Base-by-base conservation (phyloP, 2,797 vertebrate species). In the Neoniphon sammara region DNA sequence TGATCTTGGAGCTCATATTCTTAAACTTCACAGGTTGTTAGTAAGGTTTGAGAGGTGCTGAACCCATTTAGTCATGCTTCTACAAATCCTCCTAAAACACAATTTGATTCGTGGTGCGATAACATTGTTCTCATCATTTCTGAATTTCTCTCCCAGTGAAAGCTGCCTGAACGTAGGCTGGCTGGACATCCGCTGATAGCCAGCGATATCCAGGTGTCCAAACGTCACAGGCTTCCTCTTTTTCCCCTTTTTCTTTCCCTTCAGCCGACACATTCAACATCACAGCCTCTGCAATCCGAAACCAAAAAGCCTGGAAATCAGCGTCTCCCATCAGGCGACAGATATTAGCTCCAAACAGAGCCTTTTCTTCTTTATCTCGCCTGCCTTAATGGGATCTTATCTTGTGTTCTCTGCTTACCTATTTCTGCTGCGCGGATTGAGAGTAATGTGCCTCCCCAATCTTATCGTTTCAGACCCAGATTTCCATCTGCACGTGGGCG, bases 401-500 rank as follows among this genome's bases (percentile, higher is more conserved):
- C 87, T 81, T 36, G 50, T 75, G 58, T 85, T 86, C 75, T 83
- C 66, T 81, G 79, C 81, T 85, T 71, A 79, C 76, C 65, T 63
- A 71, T 82, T 85, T 77, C 80, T 87, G 75, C 78, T 36, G 44
- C 70, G 72, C 73, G 85, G 78, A 85, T 87, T 83, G 78, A 86
- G 73, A 85, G 73, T 89, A 88, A 91, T 82, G 85, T 90, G 85
- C 81, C 80, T 86, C 87, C 72, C 70, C 55, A 84, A 85, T 88
- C 82, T 94, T 93, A 95, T 93, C 92, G 18, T 96, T 96, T 81
- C 94, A 99, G 98, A 99, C 94, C 98, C 98, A 86, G 98, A 99
- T 93, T 99, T 98, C 91, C 97, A 97, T 93, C 90, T 95, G 87
- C 98, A 99, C 90, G 95, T 98, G 90, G 98, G 97, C 88, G 98